These are phyloP conservation scores for Nebria brevicollis DNA, from an alignment of 2,888 invertebrate genomes.

Conservation along the genomic window DNA sequence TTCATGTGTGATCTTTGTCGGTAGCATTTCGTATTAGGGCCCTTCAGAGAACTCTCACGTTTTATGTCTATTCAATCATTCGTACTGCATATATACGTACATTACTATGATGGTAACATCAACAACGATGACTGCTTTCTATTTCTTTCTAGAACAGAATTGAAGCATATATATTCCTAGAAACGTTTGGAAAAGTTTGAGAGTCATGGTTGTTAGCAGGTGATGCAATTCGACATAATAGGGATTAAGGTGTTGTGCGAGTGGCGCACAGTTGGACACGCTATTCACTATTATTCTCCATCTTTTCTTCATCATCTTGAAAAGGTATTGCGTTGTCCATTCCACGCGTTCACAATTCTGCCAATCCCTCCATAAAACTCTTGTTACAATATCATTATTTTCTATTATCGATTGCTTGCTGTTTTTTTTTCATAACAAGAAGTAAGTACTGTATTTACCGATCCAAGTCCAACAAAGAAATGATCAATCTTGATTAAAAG, in stretches of 20 bases:
- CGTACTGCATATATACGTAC: conserved; percentile 16
- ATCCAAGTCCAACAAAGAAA: no score
- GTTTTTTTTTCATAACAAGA: no score
- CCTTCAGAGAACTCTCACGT: conserved; percentile 42
- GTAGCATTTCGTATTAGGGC: conserved; percentile 35
- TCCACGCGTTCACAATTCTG: conserved; percentile 6
- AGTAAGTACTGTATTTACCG: no score
- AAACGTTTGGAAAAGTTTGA: conserved; percentile 21
- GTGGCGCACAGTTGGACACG: conserved; percentile 36
- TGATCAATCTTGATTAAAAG: no score
- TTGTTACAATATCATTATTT: conserved; percentile 42
- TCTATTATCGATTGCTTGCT: background rate
- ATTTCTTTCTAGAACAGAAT: conserved; percentile 16
- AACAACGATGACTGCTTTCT: conserved; percentile 3
- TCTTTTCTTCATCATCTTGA: conserved; percentile 1
- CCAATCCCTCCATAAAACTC: background rate
- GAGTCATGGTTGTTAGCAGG: conserved; percentile 48
- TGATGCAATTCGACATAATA: conserved; percentile 52
- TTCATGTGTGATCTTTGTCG: conserved; percentile 37
- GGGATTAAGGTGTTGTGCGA: conserved; percentile 50
- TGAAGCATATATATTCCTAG: no score
- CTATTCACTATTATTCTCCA: conserved; percentile 19
- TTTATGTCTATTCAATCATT: conserved; percentile 38
- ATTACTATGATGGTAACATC: conserved; percentile 17
- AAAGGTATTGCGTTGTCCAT: conserved; percentile 12